Evolutionary conservation across 2,888 invertebrate genomes (phyloP), one percentile per base, ranked within the genome.

Genomic region (Stenolophus ochropezus): DNA sequence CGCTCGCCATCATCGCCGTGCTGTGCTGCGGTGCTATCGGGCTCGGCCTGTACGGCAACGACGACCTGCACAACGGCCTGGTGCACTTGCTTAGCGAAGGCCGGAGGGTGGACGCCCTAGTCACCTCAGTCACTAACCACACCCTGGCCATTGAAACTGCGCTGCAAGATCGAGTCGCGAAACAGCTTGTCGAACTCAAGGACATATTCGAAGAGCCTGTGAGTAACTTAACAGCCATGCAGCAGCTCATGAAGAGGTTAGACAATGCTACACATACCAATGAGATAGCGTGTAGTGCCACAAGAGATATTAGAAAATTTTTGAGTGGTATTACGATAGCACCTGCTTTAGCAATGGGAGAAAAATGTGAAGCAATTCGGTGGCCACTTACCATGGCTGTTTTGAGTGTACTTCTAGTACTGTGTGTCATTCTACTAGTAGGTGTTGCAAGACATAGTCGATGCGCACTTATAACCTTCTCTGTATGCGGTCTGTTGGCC

Each of bases 331-430:
- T 96, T 75, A 93, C 94, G 84, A 90, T 96, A 85, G 93, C 93
- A 51, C 90, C 91, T 42, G 91, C 91, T 82, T 90, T 93, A 81
- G 89, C 88, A 61, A 88, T 93, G 56, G 93, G 92, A 56, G 94
- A 95, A 89, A 92, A 93, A 89, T 92, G 94, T 91, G 95, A 96
- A 89, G 91, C 93, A 84, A 91, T 92, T 84, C 92, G 96, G 87
- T 97, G 97, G 97, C 96, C 96, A 53, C 93, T 95, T 84, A 97
- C 97, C 82, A 96, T 97, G 93, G 95, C 95, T 82, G 93, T 97
- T 82, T 92, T 97, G 89, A 96, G 96, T 87, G 92, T 95, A 86
- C 93, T 97, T 85, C 93, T 97, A 83, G 94, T 96, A 20, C 93
- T 97, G 73, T 97, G 97, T 90, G 94, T 97, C 83, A 94, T 97